phyloP scores from a whole-genome alignment of 2,888 invertebrate species.

The Melieria picta region DNA sequence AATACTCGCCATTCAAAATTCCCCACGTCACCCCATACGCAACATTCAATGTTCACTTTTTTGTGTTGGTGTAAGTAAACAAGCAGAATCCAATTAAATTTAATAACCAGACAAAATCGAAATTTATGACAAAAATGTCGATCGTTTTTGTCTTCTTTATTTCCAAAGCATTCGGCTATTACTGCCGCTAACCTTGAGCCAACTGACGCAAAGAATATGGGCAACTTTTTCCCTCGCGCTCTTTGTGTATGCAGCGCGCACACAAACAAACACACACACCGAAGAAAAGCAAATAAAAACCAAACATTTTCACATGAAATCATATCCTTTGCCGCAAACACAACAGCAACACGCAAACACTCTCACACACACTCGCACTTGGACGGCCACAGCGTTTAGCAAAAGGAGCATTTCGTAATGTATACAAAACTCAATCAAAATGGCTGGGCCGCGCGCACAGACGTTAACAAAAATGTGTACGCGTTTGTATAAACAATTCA shows the following conservation, averaged over 20 bases:
- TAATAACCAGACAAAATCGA: constrained; percentile 33
- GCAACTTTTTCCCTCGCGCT: too few relatives aligned
- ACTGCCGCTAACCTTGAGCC: too few relatives aligned
- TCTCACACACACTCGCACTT: too few relatives aligned
- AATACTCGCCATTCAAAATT: too few relatives aligned
- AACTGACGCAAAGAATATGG: too few relatives aligned
- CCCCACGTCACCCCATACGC: too few relatives aligned
- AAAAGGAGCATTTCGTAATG: constrained; percentile 20
- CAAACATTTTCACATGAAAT: constrained; percentile 21
- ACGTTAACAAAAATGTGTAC: background rate
- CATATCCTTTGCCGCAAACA: constrained; percentile 18
- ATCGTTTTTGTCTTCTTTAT: background rate
- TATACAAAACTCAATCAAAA: constrained; percentile 33
- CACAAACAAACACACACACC: background rate
- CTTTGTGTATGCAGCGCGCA: too few relatives aligned
- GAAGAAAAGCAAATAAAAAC: background rate
- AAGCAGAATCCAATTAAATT: constrained; percentile 27
- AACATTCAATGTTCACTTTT: too few relatives aligned
- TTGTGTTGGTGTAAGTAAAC: background rate
- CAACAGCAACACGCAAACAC: too few relatives aligned
- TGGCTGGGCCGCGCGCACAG: constrained; percentile 7
- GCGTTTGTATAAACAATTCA: constrained; percentile 25
- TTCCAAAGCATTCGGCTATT: too few relatives aligned
- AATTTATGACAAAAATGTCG: constrained; percentile 34
- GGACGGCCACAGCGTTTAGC: too few relatives aligned